These are phyloP conservation scores for Caradrina clavipalpis DNA, from an alignment of 2,888 invertebrate species.

Conservation along the genomic window DNA sequence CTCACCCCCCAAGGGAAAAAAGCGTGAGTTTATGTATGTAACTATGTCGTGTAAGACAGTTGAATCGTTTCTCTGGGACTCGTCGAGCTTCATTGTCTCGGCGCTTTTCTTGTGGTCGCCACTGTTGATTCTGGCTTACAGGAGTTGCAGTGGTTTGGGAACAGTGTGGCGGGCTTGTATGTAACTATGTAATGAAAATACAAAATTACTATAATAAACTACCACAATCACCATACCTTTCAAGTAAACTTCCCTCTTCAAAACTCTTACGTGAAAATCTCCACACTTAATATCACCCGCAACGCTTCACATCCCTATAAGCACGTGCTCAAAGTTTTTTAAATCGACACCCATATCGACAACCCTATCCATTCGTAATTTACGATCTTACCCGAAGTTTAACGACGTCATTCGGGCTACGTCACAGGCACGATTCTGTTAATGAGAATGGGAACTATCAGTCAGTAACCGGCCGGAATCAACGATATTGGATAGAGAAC, in stretches of 20 bases:
- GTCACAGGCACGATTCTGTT: constrained; percentile 70
- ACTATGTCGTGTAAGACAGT: too few species aligned
- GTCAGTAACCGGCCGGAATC: constrained; percentile 79
- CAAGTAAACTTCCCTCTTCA: background rate
- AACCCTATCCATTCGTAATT: constrained; percentile 74
- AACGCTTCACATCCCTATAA: constrained; percentile 27
- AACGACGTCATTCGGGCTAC: constrained; percentile 69
- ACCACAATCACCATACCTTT: background rate
- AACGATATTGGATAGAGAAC: constrained; percentile 76
- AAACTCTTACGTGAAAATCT: constrained; percentile 13
- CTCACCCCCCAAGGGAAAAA: too few species aligned
- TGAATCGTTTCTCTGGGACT: too few species aligned
- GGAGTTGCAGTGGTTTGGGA: too few species aligned
- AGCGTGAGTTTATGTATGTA: too few species aligned
- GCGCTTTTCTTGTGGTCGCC: too few species aligned
- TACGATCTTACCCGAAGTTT: constrained; percentile 69
- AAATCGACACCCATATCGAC: constrained; percentile 66
- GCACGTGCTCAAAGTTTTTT: constrained; percentile 63
- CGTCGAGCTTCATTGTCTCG: too few species aligned
- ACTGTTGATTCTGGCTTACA: too few species aligned
- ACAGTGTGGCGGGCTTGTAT: too few species aligned
- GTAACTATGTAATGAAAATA: too few species aligned
- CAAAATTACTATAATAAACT: too few species aligned
- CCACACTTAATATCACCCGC: constrained; percentile 12
- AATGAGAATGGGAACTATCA: constrained; percentile 88